phyloP scores from a whole-genome alignment of 2,797 vertebrate species.

The Sebastes vulpes region DNA sequence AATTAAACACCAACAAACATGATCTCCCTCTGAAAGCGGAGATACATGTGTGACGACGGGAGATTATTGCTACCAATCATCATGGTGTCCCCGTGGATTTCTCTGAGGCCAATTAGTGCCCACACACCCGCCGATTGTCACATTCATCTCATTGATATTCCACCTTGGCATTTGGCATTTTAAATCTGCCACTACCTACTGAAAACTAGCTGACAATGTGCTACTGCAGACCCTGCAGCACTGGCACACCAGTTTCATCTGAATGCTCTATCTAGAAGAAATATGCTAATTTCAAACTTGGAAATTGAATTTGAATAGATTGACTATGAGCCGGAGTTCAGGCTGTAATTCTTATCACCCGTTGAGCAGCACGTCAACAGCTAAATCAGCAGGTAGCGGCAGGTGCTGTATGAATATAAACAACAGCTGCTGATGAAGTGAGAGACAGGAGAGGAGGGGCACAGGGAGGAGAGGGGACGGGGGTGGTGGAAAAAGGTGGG shows the following conservation, averaged over 20 bases:
- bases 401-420: conserved; percentile 75
- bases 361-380: conserved; percentile 58
- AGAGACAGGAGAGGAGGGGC: neutral
- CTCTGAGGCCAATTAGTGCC: conserved; percentile 53
- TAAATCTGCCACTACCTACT: conserved; percentile 52
- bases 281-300: conserved; percentile 63
- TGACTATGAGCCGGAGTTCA: conserved; percentile 38
- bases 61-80: conserved; percentile 39
- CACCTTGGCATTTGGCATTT: conserved; percentile 67
- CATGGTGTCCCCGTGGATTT: conserved; percentile 33
- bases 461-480: neutral
- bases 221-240: conserved; percentile 32
- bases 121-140: conserved; percentile 47
- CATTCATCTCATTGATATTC: conserved; percentile 71
- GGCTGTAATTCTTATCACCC: conserved; percentile 62
- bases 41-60: neutral
- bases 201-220: conserved; percentile 61
- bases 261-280: conserved; percentile 22
- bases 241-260: conserved; percentile 21
- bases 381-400: conserved; percentile 73
- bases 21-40: conserved; percentile 8
- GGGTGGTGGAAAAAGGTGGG: neutral
- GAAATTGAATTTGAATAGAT: conserved; percentile 69
- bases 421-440: conserved; percentile 76
- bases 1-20: conserved; percentile 35